Base-by-base conservation (phyloP, 1,140 invertebrate genomes). In the Rhagoletis zephyria region DNA sequence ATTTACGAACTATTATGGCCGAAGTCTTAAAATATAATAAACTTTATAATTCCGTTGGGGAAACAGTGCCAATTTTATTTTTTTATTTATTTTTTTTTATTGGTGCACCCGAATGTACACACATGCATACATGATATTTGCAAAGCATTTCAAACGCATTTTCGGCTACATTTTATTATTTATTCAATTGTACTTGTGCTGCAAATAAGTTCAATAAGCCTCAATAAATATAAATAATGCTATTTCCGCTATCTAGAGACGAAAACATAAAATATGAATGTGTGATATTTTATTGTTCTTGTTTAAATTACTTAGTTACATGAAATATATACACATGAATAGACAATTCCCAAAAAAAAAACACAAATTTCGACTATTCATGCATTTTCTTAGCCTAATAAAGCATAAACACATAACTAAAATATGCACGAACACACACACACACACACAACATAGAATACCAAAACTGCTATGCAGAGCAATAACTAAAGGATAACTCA, bases 131-230 rank as follows among this genome's bases (percentile, higher is more conserved):
- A 56, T 7, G 10, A 56, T 45, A 81, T 81, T 81, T 59, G 48
- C 74, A 81, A 81, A 81, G 30, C 74, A 81, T 56, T 81, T 81
- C 74, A 81, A 56, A 81, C 19, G 19, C n/a, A 3, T 56, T 59
- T 81, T 59, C n/a, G 61, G 51, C 48, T 56, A 16, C 7, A 40
- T 19, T 56, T 81, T 12, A 19, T 56, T 56, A n/a, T 19, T 12
- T 3, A 51, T 63, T 63, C 4, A 14, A 4, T 14, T 16, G 12
- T 63, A n/a, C 16, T n/a, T 63, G 12, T 4, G 4, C 9, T 16
- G n/a, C 4, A 74, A 74, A 74, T 74, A 74, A 51, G 16, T 74
- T 74, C 4, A n/a, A 40, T 67, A 42, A 10, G 4, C 30, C 30
- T 12, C 40, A 12, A 12, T 67, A 30, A 67, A 67, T 67, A 30